Evolutionary conservation across 2,797 vertebrate genomes (phyloP).

Genomic region (Silurus lanzhouensis): DNA sequence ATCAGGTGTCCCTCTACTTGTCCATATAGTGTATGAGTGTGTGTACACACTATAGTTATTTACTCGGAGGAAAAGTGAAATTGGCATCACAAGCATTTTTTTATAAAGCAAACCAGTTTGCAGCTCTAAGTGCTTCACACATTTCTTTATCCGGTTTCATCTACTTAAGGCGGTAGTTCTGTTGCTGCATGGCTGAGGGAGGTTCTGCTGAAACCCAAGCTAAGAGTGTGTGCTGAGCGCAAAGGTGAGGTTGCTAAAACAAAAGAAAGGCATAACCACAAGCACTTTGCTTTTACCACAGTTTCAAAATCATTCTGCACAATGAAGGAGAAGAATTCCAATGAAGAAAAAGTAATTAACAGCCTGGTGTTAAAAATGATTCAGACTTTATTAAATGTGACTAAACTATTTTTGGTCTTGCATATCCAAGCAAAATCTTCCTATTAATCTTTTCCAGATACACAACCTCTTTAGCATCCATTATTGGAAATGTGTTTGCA

Average conservation of each 20-base stretch:
- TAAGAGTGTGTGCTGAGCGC: not conserved
- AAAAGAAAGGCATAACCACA: not conserved
- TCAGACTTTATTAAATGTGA: not conserved
- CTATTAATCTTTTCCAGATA: not conserved
- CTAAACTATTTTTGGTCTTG: not conserved
- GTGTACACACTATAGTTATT: too few species aligned
- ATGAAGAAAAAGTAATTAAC: not conserved
- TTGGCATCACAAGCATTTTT: too few species aligned
- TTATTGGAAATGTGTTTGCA: not conserved
- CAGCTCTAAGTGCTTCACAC: not conserved
- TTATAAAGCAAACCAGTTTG: not conserved
- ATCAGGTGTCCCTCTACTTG: too few species aligned
- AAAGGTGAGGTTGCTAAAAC: not conserved
- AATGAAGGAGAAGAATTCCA: not conserved
- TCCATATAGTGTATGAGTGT: too few species aligned
- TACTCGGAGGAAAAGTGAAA: too few species aligned
- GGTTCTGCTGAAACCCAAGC: not conserved
- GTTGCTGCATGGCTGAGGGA: not conserved
- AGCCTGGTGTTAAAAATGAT: not conserved
- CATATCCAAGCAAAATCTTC: not conserved
- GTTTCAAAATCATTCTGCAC: not conserved
- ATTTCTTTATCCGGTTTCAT: not conserved
- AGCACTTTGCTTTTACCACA: not conserved
- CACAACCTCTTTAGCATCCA: not conserved
- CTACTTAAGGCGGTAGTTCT: not conserved